Conservation (phyloP, 2,888 invertebrate genomes). For the Tenodera sinensis region DNA sequence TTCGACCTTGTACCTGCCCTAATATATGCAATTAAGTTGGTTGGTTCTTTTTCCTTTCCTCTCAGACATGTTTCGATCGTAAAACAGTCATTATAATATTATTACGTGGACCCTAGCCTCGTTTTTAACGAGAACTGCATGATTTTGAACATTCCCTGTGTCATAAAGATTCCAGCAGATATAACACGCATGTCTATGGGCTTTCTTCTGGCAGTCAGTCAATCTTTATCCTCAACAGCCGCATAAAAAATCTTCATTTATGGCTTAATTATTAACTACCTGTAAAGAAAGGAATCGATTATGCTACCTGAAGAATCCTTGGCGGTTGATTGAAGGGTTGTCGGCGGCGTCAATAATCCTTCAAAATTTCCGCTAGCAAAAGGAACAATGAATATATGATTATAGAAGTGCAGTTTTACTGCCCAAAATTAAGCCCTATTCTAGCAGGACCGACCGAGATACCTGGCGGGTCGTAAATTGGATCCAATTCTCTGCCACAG, state of each 20-base stretch:
- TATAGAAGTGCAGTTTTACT: background rate
- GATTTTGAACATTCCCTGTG: background rate
- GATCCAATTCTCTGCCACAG: background rate
- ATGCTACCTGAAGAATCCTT: background rate
- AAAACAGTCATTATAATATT: slow-evolving; percentile 16
- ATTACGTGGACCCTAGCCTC: background rate
- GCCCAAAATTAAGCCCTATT: background rate
- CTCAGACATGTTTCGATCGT: background rate
- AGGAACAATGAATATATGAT: background rate
- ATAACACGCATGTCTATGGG: background rate
- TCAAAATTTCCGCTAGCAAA: background rate
- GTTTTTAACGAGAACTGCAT: slow-evolving; percentile 9
- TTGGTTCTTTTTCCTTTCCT: background rate
- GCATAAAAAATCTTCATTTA: background rate
- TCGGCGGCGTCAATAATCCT: background rate
- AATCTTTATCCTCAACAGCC: background rate
- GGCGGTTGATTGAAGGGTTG: slow-evolving; percentile 1
- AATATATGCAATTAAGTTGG: slow-evolving; percentile 7
- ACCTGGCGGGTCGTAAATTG: background rate
- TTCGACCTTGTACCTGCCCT: background rate
- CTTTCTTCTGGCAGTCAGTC: background rate
- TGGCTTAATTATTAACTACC: slow-evolving; percentile 7
- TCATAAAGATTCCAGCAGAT: slow-evolving; percentile 10
- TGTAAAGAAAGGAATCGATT: background rate
- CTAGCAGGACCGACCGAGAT: background rate